Evolutionary conservation across 2,113 vertebrate species (phyloP).

Genomic region (Pluvialis apricaria): DNA sequence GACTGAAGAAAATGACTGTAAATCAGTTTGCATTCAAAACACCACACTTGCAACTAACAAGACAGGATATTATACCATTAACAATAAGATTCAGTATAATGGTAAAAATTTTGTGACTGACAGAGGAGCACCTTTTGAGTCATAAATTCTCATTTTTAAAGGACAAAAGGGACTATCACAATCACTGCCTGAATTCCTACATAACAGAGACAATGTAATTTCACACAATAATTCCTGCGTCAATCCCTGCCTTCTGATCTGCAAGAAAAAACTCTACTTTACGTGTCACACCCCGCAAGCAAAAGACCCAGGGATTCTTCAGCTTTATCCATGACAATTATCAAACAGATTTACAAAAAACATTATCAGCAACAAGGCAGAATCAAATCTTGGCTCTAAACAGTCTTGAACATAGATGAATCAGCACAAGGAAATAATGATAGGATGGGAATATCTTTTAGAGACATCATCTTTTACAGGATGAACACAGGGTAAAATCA

Average conservation of each 20-base stretch:
- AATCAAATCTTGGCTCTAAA: not conserved
- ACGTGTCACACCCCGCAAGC: not conserved
- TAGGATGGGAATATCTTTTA: not conserved
- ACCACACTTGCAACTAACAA: not conserved
- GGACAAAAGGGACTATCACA: slow-evolving; percentile 3
- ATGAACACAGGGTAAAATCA: not conserved
- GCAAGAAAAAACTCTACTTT: not conserved
- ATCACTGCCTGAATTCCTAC: slow-evolving; percentile 1
- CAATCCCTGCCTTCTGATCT: not conserved
- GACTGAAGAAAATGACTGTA: not conserved
- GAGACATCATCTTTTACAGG: not conserved
- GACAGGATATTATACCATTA: not conserved
- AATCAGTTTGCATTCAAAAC: not conserved
- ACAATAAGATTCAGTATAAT: not conserved
- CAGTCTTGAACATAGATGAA: not conserved
- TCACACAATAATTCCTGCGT: not conserved
- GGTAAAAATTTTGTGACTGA: not conserved
- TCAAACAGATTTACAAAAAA: slow-evolving; percentile 1
- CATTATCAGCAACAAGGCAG: not conserved
- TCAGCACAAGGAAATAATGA: not conserved
- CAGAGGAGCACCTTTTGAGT: not conserved
- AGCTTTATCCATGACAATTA: not conserved
- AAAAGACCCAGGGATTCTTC: not conserved
- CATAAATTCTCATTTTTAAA: slow-evolving; percentile 37
- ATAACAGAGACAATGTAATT: not conserved